These are phyloP conservation scores for Alethe castanea DNA, from an alignment of 2,113 vertebrate genomes.

Conservation along the genomic window DNA sequence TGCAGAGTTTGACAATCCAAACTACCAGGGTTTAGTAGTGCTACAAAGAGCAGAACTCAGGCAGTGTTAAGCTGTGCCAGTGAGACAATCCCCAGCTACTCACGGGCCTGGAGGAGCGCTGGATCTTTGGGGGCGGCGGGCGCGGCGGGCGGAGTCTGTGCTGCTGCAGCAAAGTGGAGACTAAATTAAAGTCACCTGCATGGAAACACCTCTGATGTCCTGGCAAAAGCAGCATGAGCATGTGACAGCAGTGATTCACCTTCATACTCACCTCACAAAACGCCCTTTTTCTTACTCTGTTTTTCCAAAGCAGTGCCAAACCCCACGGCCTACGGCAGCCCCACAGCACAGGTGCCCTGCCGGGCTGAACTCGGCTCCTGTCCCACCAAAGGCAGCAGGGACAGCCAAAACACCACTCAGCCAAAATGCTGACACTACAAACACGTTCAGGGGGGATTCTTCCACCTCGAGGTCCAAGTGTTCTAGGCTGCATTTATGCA, in stretches of 20 bases:
- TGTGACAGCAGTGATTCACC: neutral
- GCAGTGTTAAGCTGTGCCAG: conserved; percentile 70
- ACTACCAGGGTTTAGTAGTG: conserved; percentile 72
- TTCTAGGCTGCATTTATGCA: neutral
- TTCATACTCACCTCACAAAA: neutral
- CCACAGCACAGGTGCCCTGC: accelerated
- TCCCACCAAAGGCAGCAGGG: neutral
- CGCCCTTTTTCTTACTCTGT: accelerated
- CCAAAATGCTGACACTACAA: neutral
- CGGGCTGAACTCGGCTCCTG: neutral
- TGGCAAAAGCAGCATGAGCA: neutral
- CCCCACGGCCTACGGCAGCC: accelerated
- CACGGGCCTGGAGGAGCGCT: conserved; percentile 80
- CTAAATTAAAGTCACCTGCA: conserved; percentile 49
- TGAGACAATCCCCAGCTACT: conserved; percentile 73
- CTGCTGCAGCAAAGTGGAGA: conserved; percentile 82
- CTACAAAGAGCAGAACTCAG: conserved; percentile 54
- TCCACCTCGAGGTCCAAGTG: neutral
- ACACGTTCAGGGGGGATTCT: neutral
- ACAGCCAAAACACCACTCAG: neutral
- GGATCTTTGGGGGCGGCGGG: conserved; percentile 82
- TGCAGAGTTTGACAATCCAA: conserved; percentile 49
- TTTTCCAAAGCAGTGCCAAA: neutral
- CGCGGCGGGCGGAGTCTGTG: conserved; percentile 76
- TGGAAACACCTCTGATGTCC: neutral